These are phyloP conservation scores for Venusia cambrica DNA, from an alignment of 2,888 invertebrate genomes.

Conservation along the genomic window DNA sequence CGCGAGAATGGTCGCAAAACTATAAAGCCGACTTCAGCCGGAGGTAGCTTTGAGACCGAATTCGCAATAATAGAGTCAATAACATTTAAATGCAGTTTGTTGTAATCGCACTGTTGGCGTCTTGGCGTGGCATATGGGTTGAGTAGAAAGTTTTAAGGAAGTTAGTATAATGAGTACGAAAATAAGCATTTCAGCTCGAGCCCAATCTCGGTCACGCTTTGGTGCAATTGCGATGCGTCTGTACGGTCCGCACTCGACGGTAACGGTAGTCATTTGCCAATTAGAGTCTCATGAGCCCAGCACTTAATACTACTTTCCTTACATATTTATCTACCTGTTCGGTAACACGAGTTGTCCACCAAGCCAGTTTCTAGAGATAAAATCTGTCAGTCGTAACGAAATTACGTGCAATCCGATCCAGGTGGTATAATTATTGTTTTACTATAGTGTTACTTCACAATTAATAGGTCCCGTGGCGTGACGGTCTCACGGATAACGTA, in stretches of 20 bases:
- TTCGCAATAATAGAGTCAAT: conserved; percentile 5
- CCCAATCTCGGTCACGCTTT: conserved; percentile 41
- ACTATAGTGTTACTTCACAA: conserved; percentile 13
- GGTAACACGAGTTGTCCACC: conserved; percentile 23
- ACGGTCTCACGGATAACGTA: conserved; percentile 14
- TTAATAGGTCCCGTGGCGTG: conserved; percentile 13
- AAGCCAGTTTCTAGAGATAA: conserved; percentile 26
- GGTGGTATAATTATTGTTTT: conserved; percentile 6
- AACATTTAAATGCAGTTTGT: conserved; percentile 11
- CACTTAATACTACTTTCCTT: conserved; percentile 19
- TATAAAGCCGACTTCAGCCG: conserved; percentile 15
- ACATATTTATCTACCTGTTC: conserved; percentile 28
- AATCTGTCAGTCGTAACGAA: conserved; percentile 27
- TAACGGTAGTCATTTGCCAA: conserved; percentile 47
- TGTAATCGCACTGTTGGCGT: conserved; percentile 19
- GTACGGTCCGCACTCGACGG: conserved; percentile 26
- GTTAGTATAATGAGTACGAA: conserved; percentile 37
- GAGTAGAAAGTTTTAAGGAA: conserved; percentile 39
- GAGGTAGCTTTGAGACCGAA: conserved; percentile 14
- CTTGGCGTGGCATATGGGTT: conserved; percentile 19
- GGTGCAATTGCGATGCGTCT: conserved; percentile 32
- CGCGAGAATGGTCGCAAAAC: conserved; percentile 23
- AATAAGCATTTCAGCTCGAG: conserved; percentile 39
- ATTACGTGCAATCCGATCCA: conserved; percentile 10
- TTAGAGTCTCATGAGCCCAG: conserved; percentile 35